Base-by-base conservation (phyloP, 2,797 vertebrate species). In the Sylvia borin region DNA sequence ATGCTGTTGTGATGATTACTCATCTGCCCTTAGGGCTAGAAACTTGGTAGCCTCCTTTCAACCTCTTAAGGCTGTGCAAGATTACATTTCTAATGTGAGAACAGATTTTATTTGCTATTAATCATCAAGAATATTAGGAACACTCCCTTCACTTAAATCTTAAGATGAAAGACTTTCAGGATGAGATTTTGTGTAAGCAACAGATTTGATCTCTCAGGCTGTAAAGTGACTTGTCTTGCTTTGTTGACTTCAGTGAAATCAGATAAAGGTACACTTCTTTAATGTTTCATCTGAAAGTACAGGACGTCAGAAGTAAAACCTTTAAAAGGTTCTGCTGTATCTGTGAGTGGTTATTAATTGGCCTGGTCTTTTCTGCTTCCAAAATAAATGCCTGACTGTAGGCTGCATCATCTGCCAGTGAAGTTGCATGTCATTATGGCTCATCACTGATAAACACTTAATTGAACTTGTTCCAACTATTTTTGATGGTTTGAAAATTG, bases 101-200 rank as follows among this genome's bases (percentile, higher is more conserved):
- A 67, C 34, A 88, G 70, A 68, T 89, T 73, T 85, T 71, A 53
- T 91, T 93, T 95, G 58, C 50, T 88, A 25, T 40, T 84, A 72
- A 70, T 75, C 48, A 62, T 82, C 38, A 82, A 67, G 64, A 86
- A 34, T 47, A 82, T 82, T 86, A 85, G 31, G 72, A 84, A 85
- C 0, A 0, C 61, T 85, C 51, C 57, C 54, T 79, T 43, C 22
- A n/a, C 67, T 71, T 84, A 73, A 89, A 66, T 65, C 70, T 70
- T 80, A 77, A 75, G 40, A 93, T 80, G 83, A 57, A 95, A 90
- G 26, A 84, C 81, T 85, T 76, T 87, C 31, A 93, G 32, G 57
- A 66, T 86, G 36, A 91, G 40, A 53, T 83, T 92, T 78, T 81
- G 15, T 75, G 18, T 75, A 80, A 86, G 79, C 53, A 73, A 32